Evolutionary conservation across 1,140 invertebrate genomes (phyloP).

Genomic region (Drosophila kepulauana): DNA sequence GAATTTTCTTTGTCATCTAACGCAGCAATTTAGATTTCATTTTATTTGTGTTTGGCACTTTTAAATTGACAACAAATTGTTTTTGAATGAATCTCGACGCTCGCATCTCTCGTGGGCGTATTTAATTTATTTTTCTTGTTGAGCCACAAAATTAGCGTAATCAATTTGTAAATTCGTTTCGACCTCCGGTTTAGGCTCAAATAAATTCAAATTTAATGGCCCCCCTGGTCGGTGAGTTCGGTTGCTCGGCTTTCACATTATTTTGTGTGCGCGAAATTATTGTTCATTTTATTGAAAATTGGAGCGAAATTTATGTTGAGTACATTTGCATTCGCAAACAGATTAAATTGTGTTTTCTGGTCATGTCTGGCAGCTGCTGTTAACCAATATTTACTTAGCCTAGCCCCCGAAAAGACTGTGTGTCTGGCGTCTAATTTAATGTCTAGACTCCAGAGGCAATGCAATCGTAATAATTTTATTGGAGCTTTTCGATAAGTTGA

Average conservation of each 20-base stretch:
- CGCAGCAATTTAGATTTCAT: slow-evolving; percentile 2
- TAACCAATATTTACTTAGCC: slow-evolving; percentile 33
- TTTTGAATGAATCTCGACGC: slow-evolving; percentile 15
- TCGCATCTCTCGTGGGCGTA: slow-evolving; percentile 15
- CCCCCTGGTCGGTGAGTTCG: background rate
- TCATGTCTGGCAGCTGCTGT: slow-evolving; percentile 34
- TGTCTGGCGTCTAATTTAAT: slow-evolving; percentile 22
- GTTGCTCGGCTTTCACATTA: slow-evolving; percentile 14
- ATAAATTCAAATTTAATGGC: slow-evolving; percentile 49
- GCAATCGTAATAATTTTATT: slow-evolving; percentile 43
- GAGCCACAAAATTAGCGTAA: slow-evolving; percentile 47
- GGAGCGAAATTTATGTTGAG: slow-evolving; percentile 30
- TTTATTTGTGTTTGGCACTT: slow-evolving; percentile 2
- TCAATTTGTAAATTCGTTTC: slow-evolving; percentile 48
- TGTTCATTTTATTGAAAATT: slow-evolving; percentile 42
- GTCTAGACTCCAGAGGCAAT: slow-evolving; percentile 37
- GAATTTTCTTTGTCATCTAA: slow-evolving; percentile 2
- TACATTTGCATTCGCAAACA: slow-evolving; percentile 41
- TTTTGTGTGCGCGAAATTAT: slow-evolving; percentile 27
- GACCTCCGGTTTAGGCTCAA: slow-evolving; percentile 12
- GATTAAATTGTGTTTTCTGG: slow-evolving; percentile 44
- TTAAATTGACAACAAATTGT: slow-evolving; percentile 28
- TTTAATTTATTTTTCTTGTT: slow-evolving; percentile 28
- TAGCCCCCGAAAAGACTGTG: slow-evolving; percentile 25
- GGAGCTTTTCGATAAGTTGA: slow-evolving; percentile 15